A percentile compares a stretch with the other conserved stretches of the same genome.
Evolutionary conservation across 2,888 invertebrate species (phyloP).

Genomic region (Bombyx huttoni): DNA sequence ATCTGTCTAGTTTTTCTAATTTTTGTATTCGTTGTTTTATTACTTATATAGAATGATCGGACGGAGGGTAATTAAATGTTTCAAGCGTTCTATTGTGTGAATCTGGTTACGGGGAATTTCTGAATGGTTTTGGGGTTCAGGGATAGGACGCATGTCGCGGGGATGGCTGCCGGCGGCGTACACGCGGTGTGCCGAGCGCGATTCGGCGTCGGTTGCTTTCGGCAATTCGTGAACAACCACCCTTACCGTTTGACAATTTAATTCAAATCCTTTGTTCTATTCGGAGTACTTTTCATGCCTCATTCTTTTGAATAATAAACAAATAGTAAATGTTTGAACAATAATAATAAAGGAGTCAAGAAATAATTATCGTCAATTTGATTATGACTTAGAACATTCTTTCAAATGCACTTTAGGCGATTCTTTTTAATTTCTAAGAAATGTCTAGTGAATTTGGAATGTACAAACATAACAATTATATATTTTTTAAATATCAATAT

Average conservation of each 20-base stretch:
- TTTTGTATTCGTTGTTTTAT: too few species aligned
- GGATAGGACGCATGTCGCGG: constrained; percentile 17
- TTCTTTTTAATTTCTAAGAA: too few species aligned
- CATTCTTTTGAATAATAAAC: neutral
- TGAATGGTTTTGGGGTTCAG: constrained; percentile 1
- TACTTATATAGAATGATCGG: neutral
- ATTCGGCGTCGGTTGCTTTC: constrained; percentile 24
- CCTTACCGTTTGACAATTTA: constrained; percentile 18
- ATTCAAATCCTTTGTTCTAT: neutral
- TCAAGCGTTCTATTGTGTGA: neutral
- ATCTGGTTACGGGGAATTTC: neutral
- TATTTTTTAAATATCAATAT: too few species aligned
- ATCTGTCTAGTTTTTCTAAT: neutral
- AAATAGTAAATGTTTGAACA: neutral
- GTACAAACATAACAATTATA: too few species aligned
- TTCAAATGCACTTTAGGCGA: too few species aligned
- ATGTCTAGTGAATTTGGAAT: too few species aligned
- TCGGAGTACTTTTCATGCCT: neutral
- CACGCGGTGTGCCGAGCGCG: constrained; percentile 26
- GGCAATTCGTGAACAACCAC: constrained; percentile 34
- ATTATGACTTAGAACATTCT: too few species aligned
- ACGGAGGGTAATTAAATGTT: neutral
- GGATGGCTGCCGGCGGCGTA: constrained; percentile 37
- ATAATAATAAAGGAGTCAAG: too few species aligned
- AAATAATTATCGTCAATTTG: too few species aligned